Conservation (phyloP, 1,140 invertebrate species). For the Zophobas atratus region DNA sequence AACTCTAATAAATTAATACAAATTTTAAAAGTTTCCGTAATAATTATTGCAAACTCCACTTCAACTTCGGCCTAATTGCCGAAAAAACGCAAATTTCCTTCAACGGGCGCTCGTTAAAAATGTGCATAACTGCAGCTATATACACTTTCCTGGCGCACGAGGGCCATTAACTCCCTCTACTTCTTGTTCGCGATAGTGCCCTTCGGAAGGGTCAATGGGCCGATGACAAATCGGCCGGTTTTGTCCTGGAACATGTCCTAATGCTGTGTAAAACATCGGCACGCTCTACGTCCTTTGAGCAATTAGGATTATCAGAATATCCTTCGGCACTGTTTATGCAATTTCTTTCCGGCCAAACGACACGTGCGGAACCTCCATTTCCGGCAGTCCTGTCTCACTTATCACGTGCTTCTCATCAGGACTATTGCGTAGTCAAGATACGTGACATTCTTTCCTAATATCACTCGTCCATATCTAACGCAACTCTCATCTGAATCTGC, state of each 20-base stretch:
- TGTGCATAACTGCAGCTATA: conserved; percentile 7
- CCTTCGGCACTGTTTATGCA: conserved; percentile 29
- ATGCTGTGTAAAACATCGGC: conserved; percentile 28
- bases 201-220: conserved; percentile 1
- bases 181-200: not conserved
- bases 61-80: conserved; percentile 12
- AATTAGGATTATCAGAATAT: conserved; percentile 42
- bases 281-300: conserved; percentile 28
- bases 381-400: conserved; percentile 42
- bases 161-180: not conserved
- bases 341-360: conserved; percentile 38
- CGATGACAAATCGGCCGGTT: conserved; percentile 29
- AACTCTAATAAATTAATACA: conserved; percentile 40
- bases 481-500: conserved; percentile 47
- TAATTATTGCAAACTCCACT: conserved; percentile 38
- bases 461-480: conserved; percentile 46
- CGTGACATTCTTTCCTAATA: conserved; percentile 49
- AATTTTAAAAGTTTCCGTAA: conserved; percentile 40
- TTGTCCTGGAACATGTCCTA: conserved; percentile 21
- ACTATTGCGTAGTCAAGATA: conserved; percentile 50
- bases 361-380: conserved; percentile 42
- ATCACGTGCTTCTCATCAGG: conserved; percentile 51
- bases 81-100: conserved; percentile 17
- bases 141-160: not conserved
- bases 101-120: conserved; percentile 20